phyloP scores from a whole-genome alignment of 2,888 invertebrate species.

The Andrena bicolor region DNA sequence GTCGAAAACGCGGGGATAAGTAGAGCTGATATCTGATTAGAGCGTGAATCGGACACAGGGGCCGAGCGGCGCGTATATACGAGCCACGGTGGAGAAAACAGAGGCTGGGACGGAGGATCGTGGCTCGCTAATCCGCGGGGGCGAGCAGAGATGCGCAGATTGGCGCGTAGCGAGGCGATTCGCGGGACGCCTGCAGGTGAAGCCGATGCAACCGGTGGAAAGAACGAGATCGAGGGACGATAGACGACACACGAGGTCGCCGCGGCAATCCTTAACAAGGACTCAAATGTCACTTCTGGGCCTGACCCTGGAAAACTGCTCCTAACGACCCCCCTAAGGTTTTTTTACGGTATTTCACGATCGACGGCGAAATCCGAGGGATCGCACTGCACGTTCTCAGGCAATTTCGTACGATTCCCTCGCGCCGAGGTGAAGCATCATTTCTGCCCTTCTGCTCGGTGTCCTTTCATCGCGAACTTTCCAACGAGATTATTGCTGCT shows the following conservation, averaged over 20 bases:
- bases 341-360: constrained; percentile 47
- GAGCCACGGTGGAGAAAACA: constrained; percentile 19
- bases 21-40: constrained; percentile 49
- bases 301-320: constrained; percentile 63
- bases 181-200: constrained; percentile 66
- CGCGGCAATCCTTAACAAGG: constrained; percentile 62
- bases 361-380: constrained; percentile 26
- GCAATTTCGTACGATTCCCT: constrained; percentile 27
- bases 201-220: constrained; percentile 51
- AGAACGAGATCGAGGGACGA: constrained; percentile 60
- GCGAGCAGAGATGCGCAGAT: constrained; percentile 66
- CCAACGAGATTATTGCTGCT: too few relatives aligned
- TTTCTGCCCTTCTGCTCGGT: constrained; percentile 10
- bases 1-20: constrained; percentile 46
- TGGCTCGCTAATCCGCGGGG: constrained; percentile 68
- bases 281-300: constrained; percentile 65
- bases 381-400: constrained; percentile 16
- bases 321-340: constrained; percentile 43
- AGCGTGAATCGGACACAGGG: constrained; percentile 33
- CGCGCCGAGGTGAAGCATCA: not conserved
- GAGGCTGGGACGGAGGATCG: constrained; percentile 47
- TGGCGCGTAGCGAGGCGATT: constrained; percentile 57
- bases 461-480: not conserved
- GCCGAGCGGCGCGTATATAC: constrained; percentile 31
- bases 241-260: constrained; percentile 52